Base-by-base conservation (phyloP, 2,797 vertebrate species). In the Notoglanidium macrostoma region DNA sequence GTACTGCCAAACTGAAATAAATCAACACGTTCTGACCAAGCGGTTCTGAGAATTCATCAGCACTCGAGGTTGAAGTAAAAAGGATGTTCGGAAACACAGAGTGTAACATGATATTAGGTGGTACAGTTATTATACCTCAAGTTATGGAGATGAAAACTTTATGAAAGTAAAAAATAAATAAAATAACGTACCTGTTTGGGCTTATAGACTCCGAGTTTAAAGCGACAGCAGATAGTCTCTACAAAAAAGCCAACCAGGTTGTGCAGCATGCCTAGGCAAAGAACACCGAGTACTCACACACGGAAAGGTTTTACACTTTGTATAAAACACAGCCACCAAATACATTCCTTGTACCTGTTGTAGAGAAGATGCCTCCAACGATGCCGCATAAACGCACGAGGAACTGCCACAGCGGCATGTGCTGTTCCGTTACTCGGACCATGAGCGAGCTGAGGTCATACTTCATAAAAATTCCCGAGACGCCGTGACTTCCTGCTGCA, bases 341-440 rank as follows among this genome's bases (percentile, higher is more conserved):
- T 74, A 26, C 0, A 6, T 46, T 44, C 8, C 5, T 49, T 46
- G 82, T 80, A 97, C 98, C 98, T 95, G 98, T 99, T 54, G 98
- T 99, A 86, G 98, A 97, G 95, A 99, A 99, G 92, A 99, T 99
- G 88, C 98, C 98, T 90, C 98, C 98, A 23, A 99, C 83, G 90
- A 99, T 99, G 89, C 98, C 98, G 89, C 98, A 99, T 76, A 99
- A 97, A 83, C 98, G 95, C 90, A 99, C 95, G 7, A 99, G 96
- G 92, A 99, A 99, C 95, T 99, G 97, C 98, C 98, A 99, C 40
- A 99, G 95, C 17, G 98, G 98, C 98, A 99, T 99, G 93, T 99
- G 98, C 88, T 99, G 97, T 94, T 99, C 98, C 0, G 97, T 99
- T 89, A 99, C 97, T 0, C 94, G 98, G 89, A 99, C 98, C 98